Evolutionary conservation across 1,140 invertebrate genomes (phyloP), one percentile per base, ranked within the genome.

Genomic region (Drosophila kikkawai): DNA sequence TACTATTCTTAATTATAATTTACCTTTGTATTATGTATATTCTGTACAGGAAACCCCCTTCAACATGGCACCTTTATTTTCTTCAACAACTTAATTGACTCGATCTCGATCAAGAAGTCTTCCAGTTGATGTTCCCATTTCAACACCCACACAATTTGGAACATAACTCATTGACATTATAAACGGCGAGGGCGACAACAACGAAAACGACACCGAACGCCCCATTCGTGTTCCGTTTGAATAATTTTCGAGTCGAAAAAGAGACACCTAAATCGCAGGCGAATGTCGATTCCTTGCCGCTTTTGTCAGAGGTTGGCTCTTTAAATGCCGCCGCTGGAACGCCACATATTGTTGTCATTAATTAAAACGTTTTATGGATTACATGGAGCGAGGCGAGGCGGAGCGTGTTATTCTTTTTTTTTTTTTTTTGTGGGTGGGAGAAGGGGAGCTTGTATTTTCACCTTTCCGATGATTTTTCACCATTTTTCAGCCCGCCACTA

Each of bases 361-460:
- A 88, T 88, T 88, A 88, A 88, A 88, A 90, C 85, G 85, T 88
- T 88, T 88, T 90, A 88, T 88, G 85, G 85, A 88, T 90, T 82
- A 90, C 85, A 90, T 76, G 79, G 69, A 53, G 85, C 75, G 63
- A 71, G 57, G 80, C 75, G 56, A 71, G 74, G 42, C 63, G 51
- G 42, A 70, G 77, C 78, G 55, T 58, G 55, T 68, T 57, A 39
- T 44, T 37, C 26, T 55, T 41, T n/a, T 42, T 26, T 26, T 41
- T 47, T 47, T 15, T 6, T 36, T 12, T 4, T 29, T 29, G 19
- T 8, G 47, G 12, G 7, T 3, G 36, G 32, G 6, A 26, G 2
- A 9, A 1, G 7, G 13, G 13, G 34, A 19, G 67, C 50, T 12
- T 64, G 58, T 64, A 61, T 83, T 83, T 79, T 77, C 77, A 80